Conservation (phyloP, 2,113 vertebrate genomes). For the Tautogolabrus adspersus region DNA sequence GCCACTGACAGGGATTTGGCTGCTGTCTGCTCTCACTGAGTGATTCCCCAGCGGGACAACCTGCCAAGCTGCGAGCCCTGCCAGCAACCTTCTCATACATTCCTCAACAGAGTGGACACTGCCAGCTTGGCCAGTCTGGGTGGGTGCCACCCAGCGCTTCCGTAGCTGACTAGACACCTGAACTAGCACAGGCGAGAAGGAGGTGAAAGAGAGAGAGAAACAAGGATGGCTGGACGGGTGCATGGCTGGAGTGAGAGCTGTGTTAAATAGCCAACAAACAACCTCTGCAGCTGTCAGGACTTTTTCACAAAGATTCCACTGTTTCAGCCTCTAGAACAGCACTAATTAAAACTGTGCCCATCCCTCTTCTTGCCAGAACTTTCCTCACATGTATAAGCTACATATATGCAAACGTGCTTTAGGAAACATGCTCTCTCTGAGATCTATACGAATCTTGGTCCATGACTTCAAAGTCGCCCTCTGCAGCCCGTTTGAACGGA, state of each 20-base stretch:
- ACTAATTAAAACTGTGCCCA: conserved; percentile 74
- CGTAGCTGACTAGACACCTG: conserved; percentile 75
- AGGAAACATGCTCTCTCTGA: conserved; percentile 21
- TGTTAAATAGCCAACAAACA: conserved; percentile 59
- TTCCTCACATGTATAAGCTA: conserved; percentile 36
- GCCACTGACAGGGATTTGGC: conserved; percentile 72
- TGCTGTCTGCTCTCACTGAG: conserved; percentile 57
- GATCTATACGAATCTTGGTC: not conserved
- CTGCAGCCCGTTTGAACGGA: conserved; percentile 34
- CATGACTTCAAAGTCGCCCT: conserved; percentile 6
- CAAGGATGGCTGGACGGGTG: conserved; percentile 17
- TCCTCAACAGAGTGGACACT: conserved; percentile 49
- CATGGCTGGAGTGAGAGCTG: conserved; percentile 36
- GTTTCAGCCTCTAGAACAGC: conserved; percentile 64
- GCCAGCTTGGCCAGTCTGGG: conserved; percentile 64
- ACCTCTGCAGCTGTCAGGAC: conserved; percentile 72
- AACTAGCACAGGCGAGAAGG: conserved; percentile 60
- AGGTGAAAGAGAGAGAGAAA: conserved; percentile 12
- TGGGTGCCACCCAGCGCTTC: conserved; percentile 71
- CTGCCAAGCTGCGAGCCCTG: conserved; percentile 54
- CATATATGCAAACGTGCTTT: conserved; percentile 3
- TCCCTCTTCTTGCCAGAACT: conserved; percentile 58
- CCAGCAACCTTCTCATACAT: conserved; percentile 68
- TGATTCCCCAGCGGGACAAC: conserved; percentile 65
- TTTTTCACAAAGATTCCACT: conserved; percentile 75